These are phyloP conservation scores for Parnassius smintheus DNA, from an alignment of 2,888 invertebrate genomes.

Conservation along the genomic window DNA sequence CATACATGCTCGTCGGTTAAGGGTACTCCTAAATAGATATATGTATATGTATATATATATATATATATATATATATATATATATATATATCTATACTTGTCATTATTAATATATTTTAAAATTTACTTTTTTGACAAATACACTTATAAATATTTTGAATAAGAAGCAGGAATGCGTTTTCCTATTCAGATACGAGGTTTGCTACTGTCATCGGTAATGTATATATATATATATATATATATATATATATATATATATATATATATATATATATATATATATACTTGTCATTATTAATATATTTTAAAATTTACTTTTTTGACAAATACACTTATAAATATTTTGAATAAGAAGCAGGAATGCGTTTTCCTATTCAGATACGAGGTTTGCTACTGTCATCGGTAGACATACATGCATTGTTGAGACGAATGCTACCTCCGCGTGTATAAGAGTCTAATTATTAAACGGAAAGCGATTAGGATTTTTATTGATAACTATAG, in stretches of 20 bases:
- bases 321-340: neutral
- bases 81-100: no score
- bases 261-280: no score
- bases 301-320: no score
- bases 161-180: conserved; percentile 11
- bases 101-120: no score
- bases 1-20: no score
- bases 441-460: neutral
- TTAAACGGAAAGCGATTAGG: conserved; percentile 4
- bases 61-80: no score
- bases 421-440: conserved; percentile 20
- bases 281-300: no score
- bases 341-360: conserved; percentile 9
- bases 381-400: conserved; percentile 9
- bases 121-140: neutral
- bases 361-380: conserved; percentile 13
- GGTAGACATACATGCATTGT: conserved; percentile 26
- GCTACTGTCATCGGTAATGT: conserved; percentile 11
- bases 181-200: conserved; percentile 10
- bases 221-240: no score
- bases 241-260: no score
- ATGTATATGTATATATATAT: no score
- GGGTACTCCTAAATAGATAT: no score
- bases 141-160: conserved; percentile 5
- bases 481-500: neutral